These are phyloP conservation scores for Amblyraja radiata DNA, from an alignment of 2,797 vertebrate species.

Conservation along the genomic window DNA sequence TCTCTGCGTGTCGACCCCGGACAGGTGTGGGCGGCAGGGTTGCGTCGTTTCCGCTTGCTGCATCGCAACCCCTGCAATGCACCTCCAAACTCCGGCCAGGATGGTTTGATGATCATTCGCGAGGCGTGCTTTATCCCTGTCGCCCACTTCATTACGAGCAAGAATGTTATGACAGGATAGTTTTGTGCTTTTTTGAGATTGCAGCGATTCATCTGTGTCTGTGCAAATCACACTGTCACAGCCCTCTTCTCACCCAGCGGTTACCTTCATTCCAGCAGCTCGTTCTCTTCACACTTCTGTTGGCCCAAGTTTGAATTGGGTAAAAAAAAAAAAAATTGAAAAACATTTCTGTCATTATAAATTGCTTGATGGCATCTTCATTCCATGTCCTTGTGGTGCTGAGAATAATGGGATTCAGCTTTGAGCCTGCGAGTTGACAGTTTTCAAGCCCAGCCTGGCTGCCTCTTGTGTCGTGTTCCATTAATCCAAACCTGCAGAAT, in stretches of 20 bases:
- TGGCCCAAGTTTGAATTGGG: neutral
- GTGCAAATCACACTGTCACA: neutral
- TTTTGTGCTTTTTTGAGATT: conserved; percentile 5
- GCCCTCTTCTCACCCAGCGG: neutral
- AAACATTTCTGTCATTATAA: neutral
- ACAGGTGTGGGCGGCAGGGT: neutral
- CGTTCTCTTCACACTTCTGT: neutral
- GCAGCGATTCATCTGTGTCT: neutral
- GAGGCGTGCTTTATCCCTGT: neutral
- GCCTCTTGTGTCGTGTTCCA: neutral
- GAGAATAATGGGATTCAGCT: conserved; percentile 21
- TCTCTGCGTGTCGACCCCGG: neutral
- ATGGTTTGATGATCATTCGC: neutral
- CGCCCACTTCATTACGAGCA: neutral
- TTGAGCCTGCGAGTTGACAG: neutral
- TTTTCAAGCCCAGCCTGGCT: neutral
- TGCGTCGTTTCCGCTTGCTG: neutral
- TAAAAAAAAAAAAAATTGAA: neutral
- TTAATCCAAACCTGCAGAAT: neutral
- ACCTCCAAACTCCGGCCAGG: conserved; percentile 1
- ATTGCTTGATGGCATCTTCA: neutral
- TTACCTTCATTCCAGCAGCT: neutral
- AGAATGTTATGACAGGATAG: conserved; percentile 12
- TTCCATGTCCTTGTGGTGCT: conserved; percentile 26
- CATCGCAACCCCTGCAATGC: neutral